Conservation (phyloP, 2,888 invertebrate genomes). For the Drosophila rellima region DNA sequence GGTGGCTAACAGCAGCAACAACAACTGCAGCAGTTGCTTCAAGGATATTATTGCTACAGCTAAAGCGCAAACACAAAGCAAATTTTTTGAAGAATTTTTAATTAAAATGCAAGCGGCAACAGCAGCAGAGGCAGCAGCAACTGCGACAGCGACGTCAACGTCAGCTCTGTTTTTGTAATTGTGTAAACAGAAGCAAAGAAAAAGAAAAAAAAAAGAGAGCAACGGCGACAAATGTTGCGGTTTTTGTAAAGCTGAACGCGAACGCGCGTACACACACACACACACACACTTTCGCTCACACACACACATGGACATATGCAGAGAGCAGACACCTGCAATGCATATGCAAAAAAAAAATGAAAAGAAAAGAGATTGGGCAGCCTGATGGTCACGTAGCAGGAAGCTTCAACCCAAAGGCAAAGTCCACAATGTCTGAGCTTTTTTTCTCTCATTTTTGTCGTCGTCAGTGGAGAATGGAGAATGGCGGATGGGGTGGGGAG, state of each 20-base stretch:
- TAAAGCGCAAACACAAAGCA: constrained; percentile 62
- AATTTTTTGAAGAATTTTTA: constrained; percentile 75
- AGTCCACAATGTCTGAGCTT: constrained; percentile 50
- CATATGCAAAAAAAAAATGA: constrained; percentile 28
- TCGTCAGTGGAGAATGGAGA: not conserved
- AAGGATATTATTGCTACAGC: constrained; percentile 72
- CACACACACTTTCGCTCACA: not conserved
- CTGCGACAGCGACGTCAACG: constrained; percentile 36
- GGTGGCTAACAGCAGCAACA: constrained; percentile 55
- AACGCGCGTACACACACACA: constrained; percentile 60
- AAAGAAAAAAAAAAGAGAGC: constrained; percentile 8
- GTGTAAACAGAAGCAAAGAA: constrained; percentile 51
- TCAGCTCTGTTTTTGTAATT: constrained; percentile 50
- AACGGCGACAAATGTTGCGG: constrained; percentile 66
- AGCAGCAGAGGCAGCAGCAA: constrained; percentile 7
- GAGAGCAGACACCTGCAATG: constrained; percentile 47
- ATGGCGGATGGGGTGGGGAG: too few relatives aligned
- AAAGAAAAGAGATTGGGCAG: constrained; percentile 36
- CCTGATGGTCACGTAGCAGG: constrained; percentile 68
- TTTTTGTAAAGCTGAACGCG: constrained; percentile 55
- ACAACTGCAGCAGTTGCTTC: constrained; percentile 29
- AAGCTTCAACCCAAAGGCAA: constrained; percentile 56
- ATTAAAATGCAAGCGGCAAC: constrained; percentile 71
- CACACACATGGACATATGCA: constrained; percentile 29
- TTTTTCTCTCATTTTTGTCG: constrained; percentile 3